These are phyloP conservation scores for Contarinia nasturtii DNA, from an alignment of 1,140 invertebrate species.

Conservation along the genomic window DNA sequence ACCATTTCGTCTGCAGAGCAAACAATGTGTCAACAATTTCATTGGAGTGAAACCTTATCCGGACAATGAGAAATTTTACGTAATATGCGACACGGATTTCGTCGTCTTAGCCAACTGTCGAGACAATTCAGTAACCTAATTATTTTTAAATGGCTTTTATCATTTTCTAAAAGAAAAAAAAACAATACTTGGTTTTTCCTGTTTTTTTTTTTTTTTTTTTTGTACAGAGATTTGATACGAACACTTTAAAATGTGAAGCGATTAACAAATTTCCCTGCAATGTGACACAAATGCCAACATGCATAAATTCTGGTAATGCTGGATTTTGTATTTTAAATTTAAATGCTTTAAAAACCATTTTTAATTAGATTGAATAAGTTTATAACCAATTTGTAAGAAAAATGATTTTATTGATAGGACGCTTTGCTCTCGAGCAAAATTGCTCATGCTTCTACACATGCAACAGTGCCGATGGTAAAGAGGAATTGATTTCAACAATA, in stretches of 20 bases:
- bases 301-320: too few species aligned
- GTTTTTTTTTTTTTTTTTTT: too few species aligned
- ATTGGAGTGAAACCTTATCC: too few species aligned
- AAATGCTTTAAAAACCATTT: too few species aligned
- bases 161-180: too few species aligned
- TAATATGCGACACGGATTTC: slow-evolving; percentile 16
- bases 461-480: slow-evolving; percentile 9
- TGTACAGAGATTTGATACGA: slow-evolving; percentile 5
- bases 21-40: too few species aligned
- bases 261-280: slow-evolving; percentile 10
- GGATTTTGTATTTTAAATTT: too few species aligned
- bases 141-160: too few species aligned
- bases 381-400: too few species aligned
- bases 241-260: slow-evolving; percentile 5
- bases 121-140: slow-evolving; percentile 11
- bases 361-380: too few species aligned
- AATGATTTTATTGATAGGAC: slow-evolving; percentile 4
- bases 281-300: not conserved
- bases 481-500: slow-evolving; percentile 9
- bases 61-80: slow-evolving; percentile 14
- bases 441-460: slow-evolving; percentile 21
- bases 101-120: slow-evolving; percentile 22
- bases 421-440: slow-evolving; percentile 15
- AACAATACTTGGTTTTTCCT: too few species aligned
- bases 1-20: too few species aligned